phyloP scores from a whole-genome alignment of 2,888 invertebrate genomes.

The Cantharis nigra region DNA sequence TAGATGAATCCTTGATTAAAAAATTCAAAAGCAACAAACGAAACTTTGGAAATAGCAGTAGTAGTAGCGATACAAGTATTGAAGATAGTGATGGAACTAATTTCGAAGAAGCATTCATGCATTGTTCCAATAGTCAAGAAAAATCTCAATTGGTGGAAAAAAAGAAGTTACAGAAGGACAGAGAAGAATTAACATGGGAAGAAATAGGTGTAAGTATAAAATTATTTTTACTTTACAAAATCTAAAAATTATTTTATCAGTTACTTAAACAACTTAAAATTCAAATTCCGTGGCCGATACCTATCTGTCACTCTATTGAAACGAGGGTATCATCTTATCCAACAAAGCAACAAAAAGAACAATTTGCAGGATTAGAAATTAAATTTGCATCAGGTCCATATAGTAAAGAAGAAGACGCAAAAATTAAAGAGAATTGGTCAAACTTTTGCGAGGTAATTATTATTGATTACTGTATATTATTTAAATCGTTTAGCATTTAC shows the following conservation, averaged over 20 bases:
- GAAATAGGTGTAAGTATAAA: neutral
- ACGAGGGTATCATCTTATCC: conserved; percentile 4
- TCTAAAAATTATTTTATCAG: neutral
- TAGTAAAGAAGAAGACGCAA: conserved; percentile 2
- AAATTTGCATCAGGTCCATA: conserved; percentile 2
- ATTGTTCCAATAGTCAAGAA: neutral
- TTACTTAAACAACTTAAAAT: neutral
- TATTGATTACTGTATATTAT: too few relatives aligned
- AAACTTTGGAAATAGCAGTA: neutral
- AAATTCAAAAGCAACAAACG: neutral
- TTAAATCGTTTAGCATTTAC: too few relatives aligned
- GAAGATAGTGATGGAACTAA: neutral
- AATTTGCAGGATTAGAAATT: neutral
- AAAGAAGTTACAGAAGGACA: neutral
- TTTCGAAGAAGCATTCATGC: neutral
- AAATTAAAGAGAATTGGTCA: conserved; percentile 4
- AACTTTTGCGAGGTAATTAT: conserved; percentile 2
- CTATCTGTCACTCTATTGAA: neutral
- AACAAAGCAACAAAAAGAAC: neutral
- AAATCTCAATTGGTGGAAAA: neutral
- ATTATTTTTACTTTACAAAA: neutral
- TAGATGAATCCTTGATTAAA: neutral
- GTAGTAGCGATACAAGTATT: neutral
- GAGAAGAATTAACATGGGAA: neutral
- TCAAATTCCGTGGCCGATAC: neutral